phyloP scores from a whole-genome alignment of 2,113 vertebrate genomes.

The Hippoglossus stenolepis region DNA sequence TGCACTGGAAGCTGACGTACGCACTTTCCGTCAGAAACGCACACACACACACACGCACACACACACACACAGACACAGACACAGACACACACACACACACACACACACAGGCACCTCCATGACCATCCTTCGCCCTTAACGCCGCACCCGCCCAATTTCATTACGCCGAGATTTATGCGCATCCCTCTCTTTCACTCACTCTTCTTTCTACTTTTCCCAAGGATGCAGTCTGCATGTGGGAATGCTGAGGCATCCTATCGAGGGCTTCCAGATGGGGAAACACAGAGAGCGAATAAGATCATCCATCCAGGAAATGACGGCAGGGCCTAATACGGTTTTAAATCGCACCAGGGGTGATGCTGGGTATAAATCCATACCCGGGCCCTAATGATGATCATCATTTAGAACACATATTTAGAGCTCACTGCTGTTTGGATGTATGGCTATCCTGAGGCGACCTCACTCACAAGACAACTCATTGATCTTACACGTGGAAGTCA shows the following conservation, averaged over 20 bases:
- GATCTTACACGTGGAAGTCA: constrained; percentile 69
- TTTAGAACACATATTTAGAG: constrained; percentile 73
- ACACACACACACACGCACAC: background rate
- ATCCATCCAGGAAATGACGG: constrained; percentile 77
- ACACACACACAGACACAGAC: background rate
- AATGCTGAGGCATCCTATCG: constrained; percentile 73
- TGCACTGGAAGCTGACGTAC: constrained; percentile 48
- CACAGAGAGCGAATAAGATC: constrained; percentile 65
- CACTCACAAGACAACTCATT: constrained; percentile 66
- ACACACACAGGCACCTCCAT: constrained; percentile 1
- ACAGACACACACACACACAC: background rate
- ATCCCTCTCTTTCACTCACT: constrained; percentile 21
- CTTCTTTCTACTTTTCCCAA: constrained; percentile 37
- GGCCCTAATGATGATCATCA: constrained; percentile 73
- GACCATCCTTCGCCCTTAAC: constrained; percentile 54
- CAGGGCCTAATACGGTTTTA: constrained; percentile 73
- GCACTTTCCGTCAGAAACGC: constrained; percentile 26
- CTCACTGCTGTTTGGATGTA: constrained; percentile 67
- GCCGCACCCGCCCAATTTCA: constrained; percentile 52
- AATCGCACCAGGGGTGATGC: constrained; percentile 69
- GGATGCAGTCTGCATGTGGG: constrained; percentile 67
- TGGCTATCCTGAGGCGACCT: constrained; percentile 64
- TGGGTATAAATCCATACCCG: constrained; percentile 72
- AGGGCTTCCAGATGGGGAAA: constrained; percentile 68
- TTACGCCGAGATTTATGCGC: constrained; percentile 59